Conservation (phyloP, 30 jellyfish, hydroid and myxozoan genomes). For the Chrysaora quinquecirrha region DNA sequence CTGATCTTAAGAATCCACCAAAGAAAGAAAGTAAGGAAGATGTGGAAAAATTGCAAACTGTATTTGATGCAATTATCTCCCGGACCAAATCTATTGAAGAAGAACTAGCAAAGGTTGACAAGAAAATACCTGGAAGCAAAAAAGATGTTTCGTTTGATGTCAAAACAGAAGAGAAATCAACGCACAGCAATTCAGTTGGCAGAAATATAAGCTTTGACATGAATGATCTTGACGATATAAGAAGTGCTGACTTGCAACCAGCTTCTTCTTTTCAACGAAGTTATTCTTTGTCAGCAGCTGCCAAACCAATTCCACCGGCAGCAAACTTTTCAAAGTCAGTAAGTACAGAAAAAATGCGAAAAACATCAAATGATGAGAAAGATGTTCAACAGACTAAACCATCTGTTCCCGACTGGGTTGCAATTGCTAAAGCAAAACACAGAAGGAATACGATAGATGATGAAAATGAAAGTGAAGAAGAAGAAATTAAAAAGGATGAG, state of each 20-base stretch:
- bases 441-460: conserved; percentile 28
- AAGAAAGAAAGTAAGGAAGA: conserved; percentile 5
- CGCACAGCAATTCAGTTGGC: not conserved
- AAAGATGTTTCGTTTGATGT: not conserved
- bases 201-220: conserved; percentile 48
- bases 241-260: conserved; percentile 57
- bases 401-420: conserved; percentile 74
- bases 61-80: conserved; percentile 41
- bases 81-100: conserved; percentile 25
- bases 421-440: conserved; percentile 71
- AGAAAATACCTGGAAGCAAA: conserved; percentile 21
- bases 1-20: too few species aligned
- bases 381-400: conserved; percentile 6
- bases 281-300: conserved; percentile 34
- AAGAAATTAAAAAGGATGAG: not conserved
- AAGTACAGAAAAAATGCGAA: conserved; percentile 18
- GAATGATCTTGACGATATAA: conserved; percentile 37
- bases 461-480: conserved; percentile 21
- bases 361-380: not conserved
- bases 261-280: conserved; percentile 39
- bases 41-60: conserved; percentile 11
- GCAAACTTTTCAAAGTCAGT: conserved; percentile 11
- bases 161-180: not conserved
- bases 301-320: not conserved
- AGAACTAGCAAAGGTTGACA: not conserved